Evolutionary conservation across 2,888 invertebrate genomes (phyloP).

Genomic region (Alloscopus bannaensis): DNA sequence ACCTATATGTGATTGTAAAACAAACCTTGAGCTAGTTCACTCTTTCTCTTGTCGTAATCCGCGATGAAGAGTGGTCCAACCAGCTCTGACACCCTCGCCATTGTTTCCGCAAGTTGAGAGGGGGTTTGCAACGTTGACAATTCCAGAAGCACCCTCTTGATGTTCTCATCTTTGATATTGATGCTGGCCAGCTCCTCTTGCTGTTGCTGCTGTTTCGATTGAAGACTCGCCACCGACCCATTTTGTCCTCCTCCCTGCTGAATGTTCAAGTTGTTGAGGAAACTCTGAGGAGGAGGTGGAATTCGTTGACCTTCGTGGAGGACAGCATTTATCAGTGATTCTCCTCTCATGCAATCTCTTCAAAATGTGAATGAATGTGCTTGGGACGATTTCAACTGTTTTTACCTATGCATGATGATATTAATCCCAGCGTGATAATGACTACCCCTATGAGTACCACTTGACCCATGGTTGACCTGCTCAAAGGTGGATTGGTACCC

Average conservation of each 20-base stretch:
- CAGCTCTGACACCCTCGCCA: conserved; percentile 49
- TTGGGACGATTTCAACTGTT: too few relatives aligned
- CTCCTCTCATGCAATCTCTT: too few relatives aligned
- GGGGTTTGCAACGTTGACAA: conserved; percentile 58
- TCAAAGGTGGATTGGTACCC: conserved; percentile 19
- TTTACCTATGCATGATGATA: conserved; percentile 18
- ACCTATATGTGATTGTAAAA: too few relatives aligned
- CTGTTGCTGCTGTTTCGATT: conserved; percentile 24
- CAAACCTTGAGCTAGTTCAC: conserved; percentile 50
- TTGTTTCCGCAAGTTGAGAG: conserved; percentile 59
- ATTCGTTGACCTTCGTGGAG: conserved; percentile 62
- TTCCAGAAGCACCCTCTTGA: conserved; percentile 58
- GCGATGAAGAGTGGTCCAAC: conserved; percentile 59
- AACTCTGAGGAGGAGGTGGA: conserved; percentile 45
- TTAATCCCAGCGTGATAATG: not conserved
- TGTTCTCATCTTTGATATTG: conserved; percentile 63
- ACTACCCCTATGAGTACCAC: conserved; percentile 39
- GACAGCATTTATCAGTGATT: too few relatives aligned
- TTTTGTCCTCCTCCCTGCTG: conserved; percentile 20
- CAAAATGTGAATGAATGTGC: too few relatives aligned
- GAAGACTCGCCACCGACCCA: not conserved
- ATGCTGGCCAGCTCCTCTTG: conserved; percentile 44
- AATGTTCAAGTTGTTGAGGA: conserved; percentile 38
- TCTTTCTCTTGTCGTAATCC: conserved; percentile 61
- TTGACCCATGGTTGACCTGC: conserved; percentile 45